Conservation (phyloP, 2,113 vertebrate genomes). For the Clupea harengus region DNA sequence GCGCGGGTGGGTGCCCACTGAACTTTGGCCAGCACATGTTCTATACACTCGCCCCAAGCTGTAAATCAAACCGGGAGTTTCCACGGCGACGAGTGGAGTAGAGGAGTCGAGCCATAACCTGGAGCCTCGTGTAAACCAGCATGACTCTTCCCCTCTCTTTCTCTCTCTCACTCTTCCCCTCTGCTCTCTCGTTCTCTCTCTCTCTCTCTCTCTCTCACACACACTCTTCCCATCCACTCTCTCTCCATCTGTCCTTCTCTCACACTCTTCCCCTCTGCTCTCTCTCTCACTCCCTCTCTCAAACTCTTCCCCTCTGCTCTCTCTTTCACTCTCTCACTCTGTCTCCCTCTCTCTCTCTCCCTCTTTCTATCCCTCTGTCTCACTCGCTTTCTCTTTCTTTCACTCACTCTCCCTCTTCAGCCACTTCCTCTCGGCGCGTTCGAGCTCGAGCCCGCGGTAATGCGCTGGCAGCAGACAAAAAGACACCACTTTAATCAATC, state of each 20-base stretch:
- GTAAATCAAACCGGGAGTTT: slow-evolving; percentile 1
- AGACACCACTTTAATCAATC: slow-evolving; percentile 66
- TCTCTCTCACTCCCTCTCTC: slow-evolving; percentile 35
- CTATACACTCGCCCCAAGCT: neutral
- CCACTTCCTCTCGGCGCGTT: slow-evolving; percentile 55
- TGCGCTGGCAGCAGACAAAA: slow-evolving; percentile 61
- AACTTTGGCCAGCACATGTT: neutral
- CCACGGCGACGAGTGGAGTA: neutral
- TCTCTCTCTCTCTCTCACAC: neutral
- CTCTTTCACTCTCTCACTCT: slow-evolving; percentile 24
- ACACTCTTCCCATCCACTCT: too few relatives aligned
- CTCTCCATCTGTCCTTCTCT: too few relatives aligned
- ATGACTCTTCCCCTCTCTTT: neutral
- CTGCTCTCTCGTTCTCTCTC: neutral
- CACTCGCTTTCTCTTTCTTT: slow-evolving; percentile 19
- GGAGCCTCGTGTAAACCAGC: too few relatives aligned
- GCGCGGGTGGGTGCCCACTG: neutral
- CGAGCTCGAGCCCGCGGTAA: slow-evolving; percentile 46
- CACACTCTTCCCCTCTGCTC: neutral
- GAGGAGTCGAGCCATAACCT: neutral
- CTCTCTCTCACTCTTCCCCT: neutral
- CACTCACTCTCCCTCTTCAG: neutral
- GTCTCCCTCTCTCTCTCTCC: slow-evolving; percentile 14
- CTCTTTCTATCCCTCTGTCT: slow-evolving; percentile 18
- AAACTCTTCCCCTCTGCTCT: slow-evolving; percentile 21